Evolutionary conservation across 2,888 invertebrate genomes (phyloP).

Genomic region (Thera obeliscata): DNA sequence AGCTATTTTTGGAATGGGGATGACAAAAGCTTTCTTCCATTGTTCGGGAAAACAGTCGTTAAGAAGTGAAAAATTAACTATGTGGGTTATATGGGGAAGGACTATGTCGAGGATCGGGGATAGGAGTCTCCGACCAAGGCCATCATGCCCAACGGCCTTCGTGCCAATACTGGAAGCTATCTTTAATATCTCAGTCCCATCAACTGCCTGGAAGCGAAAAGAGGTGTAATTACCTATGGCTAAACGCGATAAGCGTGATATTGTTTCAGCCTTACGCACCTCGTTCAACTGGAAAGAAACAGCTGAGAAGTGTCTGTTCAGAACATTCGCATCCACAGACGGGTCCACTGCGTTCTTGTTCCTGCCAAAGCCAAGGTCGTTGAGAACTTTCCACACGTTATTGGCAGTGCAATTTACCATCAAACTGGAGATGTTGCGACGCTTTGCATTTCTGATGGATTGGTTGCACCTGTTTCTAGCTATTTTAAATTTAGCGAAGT

Average conservation of each 20-base stretch:
- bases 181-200: neutral
- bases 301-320: neutral
- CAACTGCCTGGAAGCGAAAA: neutral
- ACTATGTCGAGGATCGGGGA: neutral
- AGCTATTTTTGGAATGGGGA: conserved; percentile 3
- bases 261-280: neutral
- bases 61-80: neutral
- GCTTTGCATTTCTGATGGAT: conserved; percentile 4
- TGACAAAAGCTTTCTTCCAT: conserved; percentile 8
- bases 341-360: neutral
- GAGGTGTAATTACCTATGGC: neutral
- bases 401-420: neutral
- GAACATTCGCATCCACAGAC: neutral
- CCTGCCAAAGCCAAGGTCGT: neutral
- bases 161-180: neutral
- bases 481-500: neutral
- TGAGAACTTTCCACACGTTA: neutral
- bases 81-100: neutral
- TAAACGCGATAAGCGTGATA: neutral
- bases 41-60: neutral
- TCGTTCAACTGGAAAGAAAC: neutral
- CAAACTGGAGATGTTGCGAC: neutral
- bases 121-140: neutral
- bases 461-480: conserved; percentile 10
- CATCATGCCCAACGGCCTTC: conserved; percentile 1